Evolutionary conservation across 2,797 vertebrate genomes (phyloP).

Genomic region (Aselliscus stoliczkanus): DNA sequence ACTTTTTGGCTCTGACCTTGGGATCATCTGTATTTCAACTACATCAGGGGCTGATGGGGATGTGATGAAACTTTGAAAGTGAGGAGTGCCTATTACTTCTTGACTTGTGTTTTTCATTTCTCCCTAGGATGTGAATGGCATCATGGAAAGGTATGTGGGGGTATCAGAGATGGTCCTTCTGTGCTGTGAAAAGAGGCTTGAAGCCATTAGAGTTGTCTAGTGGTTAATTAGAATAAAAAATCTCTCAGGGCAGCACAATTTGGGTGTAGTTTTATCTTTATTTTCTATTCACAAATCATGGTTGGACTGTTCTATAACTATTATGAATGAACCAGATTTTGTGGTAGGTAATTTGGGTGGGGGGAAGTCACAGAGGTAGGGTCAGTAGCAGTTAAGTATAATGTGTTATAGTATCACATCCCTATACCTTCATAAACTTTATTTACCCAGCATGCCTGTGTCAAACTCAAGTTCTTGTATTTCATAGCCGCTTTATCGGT

Average conservation of each 20-base stretch:
- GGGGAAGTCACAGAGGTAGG: not conserved
- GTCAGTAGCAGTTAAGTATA: not conserved
- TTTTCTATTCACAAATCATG: not conserved
- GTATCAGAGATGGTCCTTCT: not conserved
- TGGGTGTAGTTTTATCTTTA: not conserved
- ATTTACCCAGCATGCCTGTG: not conserved
- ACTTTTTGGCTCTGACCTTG: not conserved
- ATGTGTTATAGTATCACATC: not conserved
- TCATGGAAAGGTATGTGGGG: conserved; percentile 22
- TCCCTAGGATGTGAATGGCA: not conserved
- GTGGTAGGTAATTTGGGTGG: not conserved
- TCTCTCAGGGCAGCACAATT: not conserved
- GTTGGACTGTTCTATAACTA: not conserved
- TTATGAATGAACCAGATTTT: not conserved
- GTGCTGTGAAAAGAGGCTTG: not conserved
- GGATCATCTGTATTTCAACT: not conserved
- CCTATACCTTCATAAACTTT: not conserved
- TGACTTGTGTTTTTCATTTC: not conserved
- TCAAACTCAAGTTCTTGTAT: not conserved
- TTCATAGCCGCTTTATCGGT: not conserved
- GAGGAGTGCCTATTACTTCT: not conserved
- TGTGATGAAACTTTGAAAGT: not conserved
- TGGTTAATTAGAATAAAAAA: not conserved
- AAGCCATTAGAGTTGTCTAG: not conserved
- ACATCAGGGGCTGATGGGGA: not conserved